Base-by-base conservation (phyloP, 2,113 vertebrate species). In the Gallinago media region DNA sequence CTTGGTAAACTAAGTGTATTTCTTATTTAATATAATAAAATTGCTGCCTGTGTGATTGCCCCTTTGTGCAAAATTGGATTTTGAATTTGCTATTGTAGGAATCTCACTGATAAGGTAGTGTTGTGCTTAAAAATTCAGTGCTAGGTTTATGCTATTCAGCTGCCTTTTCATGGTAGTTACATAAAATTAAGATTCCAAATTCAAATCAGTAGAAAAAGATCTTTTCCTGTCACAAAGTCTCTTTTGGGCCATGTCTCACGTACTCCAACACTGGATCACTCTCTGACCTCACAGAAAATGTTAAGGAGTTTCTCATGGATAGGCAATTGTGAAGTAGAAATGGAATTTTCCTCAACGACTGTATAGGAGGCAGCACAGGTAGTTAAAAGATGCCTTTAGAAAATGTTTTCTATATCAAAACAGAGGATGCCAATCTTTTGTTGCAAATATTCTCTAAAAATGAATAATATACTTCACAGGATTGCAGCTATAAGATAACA, bases 1-100 rank as follows among this genome's bases (percentile, higher is more conserved):
- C 74, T 79, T 82, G 76, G 36, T 16, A 73, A 95, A 85, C 58
- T 91, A 76, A 95, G 93, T 83, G 26, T 47, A 67, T 65, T 82
- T 50, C 12, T 80, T 86, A 47, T 88, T 96, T 83, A 46, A 75
- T 66, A 65, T 19, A 73, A 62, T 83, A 85, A 73, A 93, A 92
- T 32, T 85, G 26, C 62, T 96, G 84, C 49, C 36, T 75, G 4
- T 91, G 27, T 52, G 54, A 88, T 78, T 76, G 40, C 54, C 31
- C 46, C 49, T 85, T 83, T 93, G 25, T 78, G 46, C n/a, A 91
- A 87, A 91, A 89, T 42, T 76, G 58, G 84, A 54, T 88, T 94
- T 73, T n/a, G 42, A 18, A 23, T 78, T 85, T 91, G 16, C 15
- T 85, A 3, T 77, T 58, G 31, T 55, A 77, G 46, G 54, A 91